Percentiles rank a stretch among this genome's conserved stretches.
phyloP scores from a whole-genome alignment of 1,140 invertebrate genomes.

The Macrobrachium rosenbergii region DNA sequence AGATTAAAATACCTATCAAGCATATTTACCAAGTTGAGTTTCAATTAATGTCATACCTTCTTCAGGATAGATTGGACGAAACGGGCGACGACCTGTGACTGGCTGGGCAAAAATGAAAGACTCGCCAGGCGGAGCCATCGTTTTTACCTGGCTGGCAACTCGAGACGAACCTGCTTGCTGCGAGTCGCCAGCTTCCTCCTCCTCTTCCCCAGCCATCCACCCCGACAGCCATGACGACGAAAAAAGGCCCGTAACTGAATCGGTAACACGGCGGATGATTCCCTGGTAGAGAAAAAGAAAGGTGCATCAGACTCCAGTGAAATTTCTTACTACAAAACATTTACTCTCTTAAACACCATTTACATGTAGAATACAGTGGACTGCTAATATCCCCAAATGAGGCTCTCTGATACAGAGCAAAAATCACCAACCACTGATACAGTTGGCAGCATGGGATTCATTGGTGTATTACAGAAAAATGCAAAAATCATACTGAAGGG shows the following conservation, averaged over 20 bases:
- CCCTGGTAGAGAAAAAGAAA: constrained; percentile 19
- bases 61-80: constrained; percentile 51
- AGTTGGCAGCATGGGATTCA: too few relatives aligned
- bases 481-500: too few relatives aligned
- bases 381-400: too few relatives aligned
- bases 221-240: constrained; percentile 51
- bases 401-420: too few relatives aligned
- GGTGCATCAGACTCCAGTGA: not conserved
- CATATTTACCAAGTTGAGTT: too few relatives aligned
- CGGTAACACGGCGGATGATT: constrained; percentile 51
- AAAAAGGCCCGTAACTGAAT: constrained; percentile 50
- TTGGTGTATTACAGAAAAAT: too few relatives aligned
- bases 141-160: not conserved
- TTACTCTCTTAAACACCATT: not conserved
- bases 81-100: constrained; percentile 24
- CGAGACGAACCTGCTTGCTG: constrained; percentile 17
- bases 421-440: too few relatives aligned
- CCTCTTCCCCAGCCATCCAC: constrained; percentile 49
- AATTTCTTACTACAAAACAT: not conserved
- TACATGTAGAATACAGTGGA: not conserved
- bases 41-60: constrained; percentile 23
- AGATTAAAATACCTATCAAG: too few relatives aligned
- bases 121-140: constrained; percentile 39
- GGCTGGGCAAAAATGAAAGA: constrained; percentile 56
- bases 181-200: constrained; percentile 30